Conservation (phyloP, 2,113 vertebrate species). For the Psilopsiagon aurifrons region DNA sequence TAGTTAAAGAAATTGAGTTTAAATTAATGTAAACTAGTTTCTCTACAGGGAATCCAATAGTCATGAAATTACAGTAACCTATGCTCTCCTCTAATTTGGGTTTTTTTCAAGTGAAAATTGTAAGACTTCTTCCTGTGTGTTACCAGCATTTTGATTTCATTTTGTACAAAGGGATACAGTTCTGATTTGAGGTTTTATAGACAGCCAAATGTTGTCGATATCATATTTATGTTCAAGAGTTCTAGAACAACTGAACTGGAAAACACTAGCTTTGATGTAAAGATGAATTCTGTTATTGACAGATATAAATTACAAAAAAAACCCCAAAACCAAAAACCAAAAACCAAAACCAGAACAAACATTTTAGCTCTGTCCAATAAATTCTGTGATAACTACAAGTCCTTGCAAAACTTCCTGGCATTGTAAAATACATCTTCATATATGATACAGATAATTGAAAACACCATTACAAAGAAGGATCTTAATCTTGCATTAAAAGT, state of each 20-base stretch:
- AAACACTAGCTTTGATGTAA: neutral
- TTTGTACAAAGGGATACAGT: neutral
- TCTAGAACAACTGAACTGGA: neutral
- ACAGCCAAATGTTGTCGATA: neutral
- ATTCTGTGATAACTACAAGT: neutral
- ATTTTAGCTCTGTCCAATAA: neutral
- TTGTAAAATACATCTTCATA: neutral
- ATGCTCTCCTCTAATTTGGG: neutral
- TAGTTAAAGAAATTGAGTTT: neutral
- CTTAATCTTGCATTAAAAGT: slow-evolving; percentile 5
- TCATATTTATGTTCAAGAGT: neutral
- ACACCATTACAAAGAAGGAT: neutral
- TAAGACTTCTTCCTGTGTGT: neutral
- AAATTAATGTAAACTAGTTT: neutral
- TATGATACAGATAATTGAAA: neutral
- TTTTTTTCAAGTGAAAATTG: neutral
- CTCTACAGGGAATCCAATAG: neutral
- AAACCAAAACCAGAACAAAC: neutral
- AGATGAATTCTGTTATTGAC: neutral
- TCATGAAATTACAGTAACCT: neutral
- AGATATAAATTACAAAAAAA: neutral
- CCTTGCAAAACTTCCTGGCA: neutral
- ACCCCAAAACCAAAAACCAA: too few relatives aligned
- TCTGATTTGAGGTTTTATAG: neutral
- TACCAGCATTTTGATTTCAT: neutral